These are phyloP conservation scores for Rallus limicola DNA, from an alignment of 2,113 vertebrate species.

Conservation along the genomic window DNA sequence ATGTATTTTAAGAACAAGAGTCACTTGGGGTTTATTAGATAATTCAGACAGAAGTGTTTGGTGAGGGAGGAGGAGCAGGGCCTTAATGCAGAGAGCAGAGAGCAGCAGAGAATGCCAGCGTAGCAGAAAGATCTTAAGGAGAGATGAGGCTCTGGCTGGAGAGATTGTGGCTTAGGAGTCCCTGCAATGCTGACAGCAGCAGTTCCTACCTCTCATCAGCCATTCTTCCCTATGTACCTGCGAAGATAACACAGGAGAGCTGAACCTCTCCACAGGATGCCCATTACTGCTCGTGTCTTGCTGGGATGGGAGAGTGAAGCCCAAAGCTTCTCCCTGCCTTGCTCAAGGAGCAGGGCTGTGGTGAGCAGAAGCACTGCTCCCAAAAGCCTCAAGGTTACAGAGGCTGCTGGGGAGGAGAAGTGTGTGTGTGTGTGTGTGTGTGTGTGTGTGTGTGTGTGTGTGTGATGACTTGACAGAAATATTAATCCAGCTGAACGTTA, in stretches of 20 bases:
- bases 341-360: not conserved
- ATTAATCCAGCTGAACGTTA: constrained; percentile 11
- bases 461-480: constrained; percentile 23
- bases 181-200: not conserved
- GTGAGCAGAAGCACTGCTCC: not conserved
- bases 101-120: not conserved
- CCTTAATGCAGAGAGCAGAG: not conserved
- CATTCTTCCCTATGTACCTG: not conserved
- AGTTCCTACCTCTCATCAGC: not conserved
- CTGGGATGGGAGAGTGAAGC: not conserved
- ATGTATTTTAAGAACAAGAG: not conserved
- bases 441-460: not conserved
- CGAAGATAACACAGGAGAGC: not conserved
- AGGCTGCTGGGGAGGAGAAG: not conserved
- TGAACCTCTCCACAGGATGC: not conserved
- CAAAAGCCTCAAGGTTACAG: constrained; percentile 36
- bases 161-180: not conserved
- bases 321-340: not conserved
- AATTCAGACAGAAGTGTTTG: not conserved
- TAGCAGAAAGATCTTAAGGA: not conserved
- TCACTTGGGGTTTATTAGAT: not conserved
- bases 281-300: not conserved
- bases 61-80: not conserved
- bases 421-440: not conserved
- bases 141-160: not conserved